Evolutionary conservation across 2,797 vertebrate species (phyloP).

Genomic region (Rhinella marina): DNA sequence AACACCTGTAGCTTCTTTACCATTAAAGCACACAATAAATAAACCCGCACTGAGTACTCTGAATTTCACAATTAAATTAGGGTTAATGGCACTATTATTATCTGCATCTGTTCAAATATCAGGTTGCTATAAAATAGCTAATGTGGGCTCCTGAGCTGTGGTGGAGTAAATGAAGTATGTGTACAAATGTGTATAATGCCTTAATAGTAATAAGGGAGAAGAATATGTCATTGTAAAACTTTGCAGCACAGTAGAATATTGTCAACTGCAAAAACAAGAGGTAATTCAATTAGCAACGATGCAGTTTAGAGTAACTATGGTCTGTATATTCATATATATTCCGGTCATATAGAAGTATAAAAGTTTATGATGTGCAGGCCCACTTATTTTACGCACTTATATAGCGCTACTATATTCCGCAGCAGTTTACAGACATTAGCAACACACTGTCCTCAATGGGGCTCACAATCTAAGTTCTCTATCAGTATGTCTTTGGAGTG

Average conservation of each 20-base stretch:
- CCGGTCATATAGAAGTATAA: not conserved
- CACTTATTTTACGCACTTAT: too few species aligned
- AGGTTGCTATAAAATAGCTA: constrained; percentile 52
- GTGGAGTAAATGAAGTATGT: constrained; percentile 17
- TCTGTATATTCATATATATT: not conserved
- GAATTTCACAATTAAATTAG: constrained; percentile 57
- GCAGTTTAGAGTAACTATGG: not conserved
- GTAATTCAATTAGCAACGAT: not conserved
- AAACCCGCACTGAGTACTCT: constrained; percentile 40
- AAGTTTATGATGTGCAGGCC: too few species aligned
- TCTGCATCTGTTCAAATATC: constrained; percentile 61
- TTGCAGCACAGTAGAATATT: not conserved
- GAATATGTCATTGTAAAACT: constrained; percentile 1
- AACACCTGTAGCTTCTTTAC: constrained; percentile 58
- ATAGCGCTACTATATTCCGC: too few species aligned
- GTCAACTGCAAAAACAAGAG: not conserved
- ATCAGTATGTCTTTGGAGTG: too few species aligned
- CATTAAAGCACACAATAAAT: constrained; percentile 59
- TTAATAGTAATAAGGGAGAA: not conserved
- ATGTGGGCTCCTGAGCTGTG: constrained; percentile 1
- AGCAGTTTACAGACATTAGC: too few species aligned
- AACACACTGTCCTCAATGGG: too few species aligned
- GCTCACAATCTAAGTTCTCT: too few species aligned
- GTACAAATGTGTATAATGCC: constrained; percentile 12
- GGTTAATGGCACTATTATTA: constrained; percentile 53